Base-by-base conservation (phyloP, 2,113 vertebrate species). In the Callionymus lyra region DNA sequence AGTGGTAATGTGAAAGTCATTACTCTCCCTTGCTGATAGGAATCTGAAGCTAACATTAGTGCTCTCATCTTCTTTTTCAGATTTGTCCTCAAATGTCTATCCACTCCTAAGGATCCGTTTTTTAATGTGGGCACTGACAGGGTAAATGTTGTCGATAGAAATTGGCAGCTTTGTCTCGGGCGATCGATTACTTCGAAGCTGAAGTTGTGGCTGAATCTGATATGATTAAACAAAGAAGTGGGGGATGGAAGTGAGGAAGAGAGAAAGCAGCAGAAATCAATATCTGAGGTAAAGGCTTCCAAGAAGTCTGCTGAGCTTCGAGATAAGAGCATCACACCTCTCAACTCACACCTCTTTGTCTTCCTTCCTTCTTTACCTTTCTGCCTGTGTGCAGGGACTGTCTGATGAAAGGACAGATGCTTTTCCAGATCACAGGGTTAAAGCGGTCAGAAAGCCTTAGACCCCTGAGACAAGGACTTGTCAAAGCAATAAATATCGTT, bases 181-280 rank as follows among this genome's bases (percentile, higher is more conserved):
- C 44, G 64, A 77, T 77, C 66, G 52, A 77, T 79, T 54, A 12
- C 47, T 71, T 72, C 74, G 68, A 65, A 72, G 66, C 48, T 65
- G 54, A 69, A 64, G 47, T 61, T 53, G 54, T 62, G 45, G 70
- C 50, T 49, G 57, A 63, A 71, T 63, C 74, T 76, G 64, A 77
- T 70, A 68, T 74, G 63, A 77, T 77, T 74, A 72, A 77, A 78
- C 46, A 63, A 64, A 45, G 4, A 50, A 65, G 60, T 45, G 34
- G 38, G 41, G 40, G 31, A 53, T n/a, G 12, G 18, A 33, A 33
- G 16, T 9, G 2, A 36, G 15, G 15, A 32, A 27, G 16, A 34
- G 32, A 27, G n/a, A 36, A 44, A 38, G 40, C 2, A 14, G 6
- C 39, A 49, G 10, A 49, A 58, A 80, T 80, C 72, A 38, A 77